Conservation (phyloP, 2,888 invertebrate genomes). For the Tipula confusa region DNA sequence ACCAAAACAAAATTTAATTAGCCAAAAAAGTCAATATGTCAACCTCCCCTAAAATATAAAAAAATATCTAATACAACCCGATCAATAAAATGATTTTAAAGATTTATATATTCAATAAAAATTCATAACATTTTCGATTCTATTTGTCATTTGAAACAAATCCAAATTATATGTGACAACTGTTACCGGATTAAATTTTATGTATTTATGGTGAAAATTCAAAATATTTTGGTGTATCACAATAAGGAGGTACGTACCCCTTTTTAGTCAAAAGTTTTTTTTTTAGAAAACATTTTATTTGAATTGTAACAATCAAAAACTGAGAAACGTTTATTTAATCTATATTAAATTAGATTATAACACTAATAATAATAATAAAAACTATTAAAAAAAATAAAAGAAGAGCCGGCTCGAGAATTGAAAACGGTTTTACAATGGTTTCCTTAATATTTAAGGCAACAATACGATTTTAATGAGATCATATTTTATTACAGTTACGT, state of each 20-base stretch:
- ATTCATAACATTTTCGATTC: background rate
- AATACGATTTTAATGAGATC: constrained; percentile 20
- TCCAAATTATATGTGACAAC: background rate
- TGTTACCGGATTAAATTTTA: background rate
- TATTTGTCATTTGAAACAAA: background rate
- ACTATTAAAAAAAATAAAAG: background rate
- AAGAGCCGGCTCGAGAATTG: background rate
- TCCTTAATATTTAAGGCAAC: background rate
- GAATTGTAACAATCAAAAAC: background rate
- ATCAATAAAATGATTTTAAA: too few species aligned
- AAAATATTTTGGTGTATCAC: background rate
- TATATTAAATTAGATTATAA: constrained; percentile 25
- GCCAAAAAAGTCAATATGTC: too few species aligned
- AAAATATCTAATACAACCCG: too few species aligned
- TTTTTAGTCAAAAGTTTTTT: background rate
- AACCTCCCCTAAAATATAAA: too few species aligned
- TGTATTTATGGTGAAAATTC: background rate
- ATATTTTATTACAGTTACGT: constrained; percentile 16
- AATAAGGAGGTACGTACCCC: background rate
- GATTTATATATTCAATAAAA: background rate
- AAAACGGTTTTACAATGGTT: background rate
- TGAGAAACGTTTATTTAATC: background rate
- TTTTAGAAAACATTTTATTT: background rate
- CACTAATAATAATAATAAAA: background rate
- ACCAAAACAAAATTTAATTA: too few species aligned